Evolutionary conservation across 2,113 vertebrate species (phyloP).

Genomic region (Elaphurus davidianus): DNA sequence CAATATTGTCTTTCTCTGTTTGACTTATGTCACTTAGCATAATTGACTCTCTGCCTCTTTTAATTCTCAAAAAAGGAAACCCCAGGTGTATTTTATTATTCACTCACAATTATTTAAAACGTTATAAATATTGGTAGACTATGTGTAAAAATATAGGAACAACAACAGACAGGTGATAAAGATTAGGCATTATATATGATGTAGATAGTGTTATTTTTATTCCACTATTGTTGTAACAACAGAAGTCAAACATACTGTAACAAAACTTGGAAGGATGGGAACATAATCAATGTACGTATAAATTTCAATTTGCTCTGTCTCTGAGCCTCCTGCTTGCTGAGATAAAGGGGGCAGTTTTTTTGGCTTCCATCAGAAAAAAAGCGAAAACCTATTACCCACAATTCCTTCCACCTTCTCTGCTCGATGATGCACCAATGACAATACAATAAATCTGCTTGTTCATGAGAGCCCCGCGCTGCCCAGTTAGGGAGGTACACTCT

Average conservation of each 20-base stretch:
- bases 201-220: not conserved
- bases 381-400: not conserved
- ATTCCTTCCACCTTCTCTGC: not conserved
- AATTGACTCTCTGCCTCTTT: not conserved
- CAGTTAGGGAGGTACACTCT: not conserved
- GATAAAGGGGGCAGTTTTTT: slow-evolving; percentile 46
- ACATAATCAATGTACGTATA: not conserved
- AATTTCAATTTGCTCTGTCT: slow-evolving; percentile 42
- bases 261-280: not conserved
- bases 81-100: not conserved
- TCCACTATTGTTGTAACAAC: not conserved
- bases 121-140: not conserved
- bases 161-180: not conserved
- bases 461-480: not conserved
- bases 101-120: not conserved
- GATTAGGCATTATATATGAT: not conserved
- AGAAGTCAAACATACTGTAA: not conserved
- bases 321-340: not conserved
- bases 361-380: not conserved
- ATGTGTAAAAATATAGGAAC: not conserved
- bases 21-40: not conserved
- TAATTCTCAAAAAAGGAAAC: not conserved
- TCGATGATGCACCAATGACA: slow-evolving; percentile 13
- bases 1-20: not conserved
- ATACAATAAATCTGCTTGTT: slow-evolving; percentile 53